Conservation (phyloP, 2,113 vertebrate genomes). For the Crotalus helleri region DNA sequence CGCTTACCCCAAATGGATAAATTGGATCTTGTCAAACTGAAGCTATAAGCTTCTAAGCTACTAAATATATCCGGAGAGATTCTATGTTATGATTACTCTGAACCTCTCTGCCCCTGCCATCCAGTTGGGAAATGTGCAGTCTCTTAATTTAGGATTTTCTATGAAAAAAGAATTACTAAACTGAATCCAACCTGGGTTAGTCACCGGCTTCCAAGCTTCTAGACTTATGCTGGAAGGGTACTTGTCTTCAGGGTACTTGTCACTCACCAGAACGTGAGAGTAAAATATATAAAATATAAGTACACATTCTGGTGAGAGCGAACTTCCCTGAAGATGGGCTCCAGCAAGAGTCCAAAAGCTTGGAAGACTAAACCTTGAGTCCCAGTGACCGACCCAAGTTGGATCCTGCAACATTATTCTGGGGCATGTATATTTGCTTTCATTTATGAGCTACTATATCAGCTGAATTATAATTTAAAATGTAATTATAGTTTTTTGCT, state of each 20-base stretch:
- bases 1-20: too few relatives aligned
- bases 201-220: not conserved
- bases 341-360: not conserved
- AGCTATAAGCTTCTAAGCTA: too few relatives aligned
- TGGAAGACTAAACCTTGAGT: not conserved
- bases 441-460: not conserved
- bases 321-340: not conserved
- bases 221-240: not conserved
- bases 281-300: too few relatives aligned
- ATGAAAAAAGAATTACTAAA: not conserved
- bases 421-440: too few relatives aligned
- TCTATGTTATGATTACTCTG: too few relatives aligned
- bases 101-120: too few relatives aligned
- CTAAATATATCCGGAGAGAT: too few relatives aligned
- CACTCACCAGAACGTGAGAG: not conserved
- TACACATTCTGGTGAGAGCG: not conserved
- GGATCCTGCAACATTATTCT: too few relatives aligned
- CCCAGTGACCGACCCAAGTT: not conserved
- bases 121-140: too few relatives aligned
- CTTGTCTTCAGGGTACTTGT: not conserved
- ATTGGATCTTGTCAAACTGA: too few relatives aligned
- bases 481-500: not conserved
- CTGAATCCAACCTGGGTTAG: not conserved
- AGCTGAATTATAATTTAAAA: not conserved
- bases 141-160: too few relatives aligned